Percentiles rank a stretch among this genome's conserved stretches.
phyloP scores from a whole-genome alignment of 2,888 invertebrate species.

The Metallyticus violacea region DNA sequence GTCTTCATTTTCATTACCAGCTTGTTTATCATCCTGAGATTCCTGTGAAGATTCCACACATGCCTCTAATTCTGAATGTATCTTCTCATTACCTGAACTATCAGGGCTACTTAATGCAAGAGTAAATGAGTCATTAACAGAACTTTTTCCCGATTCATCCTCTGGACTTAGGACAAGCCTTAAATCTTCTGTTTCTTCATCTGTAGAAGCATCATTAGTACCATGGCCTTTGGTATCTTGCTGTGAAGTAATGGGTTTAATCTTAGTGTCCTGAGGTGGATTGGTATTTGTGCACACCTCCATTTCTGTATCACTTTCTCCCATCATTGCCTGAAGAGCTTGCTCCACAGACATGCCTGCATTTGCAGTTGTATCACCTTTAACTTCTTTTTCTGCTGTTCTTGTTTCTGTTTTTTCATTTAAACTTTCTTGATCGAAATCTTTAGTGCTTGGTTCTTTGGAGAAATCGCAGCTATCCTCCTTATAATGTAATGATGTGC shows the following conservation, averaged over 20 bases:
- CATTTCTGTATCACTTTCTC: conserved; percentile 30
- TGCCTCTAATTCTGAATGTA: background rate
- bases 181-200: conserved; percentile 24
- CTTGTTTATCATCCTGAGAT: background rate
- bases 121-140: conserved; percentile 14
- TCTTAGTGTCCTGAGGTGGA: background rate
- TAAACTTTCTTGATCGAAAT: background rate
- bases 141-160: conserved; percentile 12
- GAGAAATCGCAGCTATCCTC: background rate
- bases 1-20: background rate
- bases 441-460: background rate
- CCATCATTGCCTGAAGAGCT: conserved; percentile 37
- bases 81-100: background rate
- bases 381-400: background rate
- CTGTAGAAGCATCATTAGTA: background rate
- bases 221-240: background rate
- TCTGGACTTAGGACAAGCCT: conserved; percentile 24
- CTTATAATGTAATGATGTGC: background rate
- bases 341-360: conserved; percentile 35
- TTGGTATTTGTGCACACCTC: background rate
- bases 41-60: background rate
- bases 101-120: conserved; percentile 19
- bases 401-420: background rate
- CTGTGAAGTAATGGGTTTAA: background rate
- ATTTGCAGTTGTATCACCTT: background rate